Conservation (phyloP, 37 sponge, comb jelly and placozoan genomes). For the Geodia barretti region DNA sequence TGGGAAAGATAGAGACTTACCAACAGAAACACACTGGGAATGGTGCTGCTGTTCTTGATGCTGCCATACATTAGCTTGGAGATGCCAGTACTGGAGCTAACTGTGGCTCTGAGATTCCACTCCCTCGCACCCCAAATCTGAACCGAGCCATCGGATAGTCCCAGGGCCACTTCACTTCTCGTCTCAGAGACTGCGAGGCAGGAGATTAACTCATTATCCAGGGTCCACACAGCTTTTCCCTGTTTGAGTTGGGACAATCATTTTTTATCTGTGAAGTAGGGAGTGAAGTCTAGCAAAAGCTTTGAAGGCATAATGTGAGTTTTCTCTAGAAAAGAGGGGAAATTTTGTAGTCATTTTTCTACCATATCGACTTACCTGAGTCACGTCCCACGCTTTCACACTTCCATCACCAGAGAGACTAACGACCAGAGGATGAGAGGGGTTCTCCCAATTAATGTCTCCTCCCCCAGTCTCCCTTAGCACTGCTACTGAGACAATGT, state of each 20-base stretch:
- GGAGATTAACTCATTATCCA: not conserved
- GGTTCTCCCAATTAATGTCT: constrained; percentile 54
- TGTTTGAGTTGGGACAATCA: too few relatives aligned
- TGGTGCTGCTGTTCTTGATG: not conserved
- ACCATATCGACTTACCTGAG: too few relatives aligned
- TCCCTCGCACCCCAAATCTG: constrained; percentile 10
- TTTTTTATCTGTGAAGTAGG: too few relatives aligned
- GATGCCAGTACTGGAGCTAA: not conserved
- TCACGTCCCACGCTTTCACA: constrained; percentile 59
- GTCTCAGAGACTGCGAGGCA: constrained; percentile 5
- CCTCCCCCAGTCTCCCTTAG: constrained; percentile 19
- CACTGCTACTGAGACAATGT: constrained; percentile 19
- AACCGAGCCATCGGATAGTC: constrained; percentile 11
- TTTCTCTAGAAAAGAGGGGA: too few relatives aligned
- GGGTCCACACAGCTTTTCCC: constrained; percentile 44
- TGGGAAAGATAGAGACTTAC: not conserved
- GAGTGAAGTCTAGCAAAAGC: too few relatives aligned
- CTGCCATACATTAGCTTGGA: constrained; percentile 11
- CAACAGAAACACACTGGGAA: not conserved
- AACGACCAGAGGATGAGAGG: constrained; percentile 37
- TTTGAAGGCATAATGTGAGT: too few relatives aligned
- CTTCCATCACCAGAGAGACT: constrained; percentile 31
- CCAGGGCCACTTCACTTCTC: constrained; percentile 16
- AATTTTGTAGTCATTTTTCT: too few relatives aligned
- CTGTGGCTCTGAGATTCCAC: constrained; percentile 2